Evolutionary conservation across 2,797 vertebrate genomes (phyloP).

Genomic region (Epinephelus malabaricus): DNA sequence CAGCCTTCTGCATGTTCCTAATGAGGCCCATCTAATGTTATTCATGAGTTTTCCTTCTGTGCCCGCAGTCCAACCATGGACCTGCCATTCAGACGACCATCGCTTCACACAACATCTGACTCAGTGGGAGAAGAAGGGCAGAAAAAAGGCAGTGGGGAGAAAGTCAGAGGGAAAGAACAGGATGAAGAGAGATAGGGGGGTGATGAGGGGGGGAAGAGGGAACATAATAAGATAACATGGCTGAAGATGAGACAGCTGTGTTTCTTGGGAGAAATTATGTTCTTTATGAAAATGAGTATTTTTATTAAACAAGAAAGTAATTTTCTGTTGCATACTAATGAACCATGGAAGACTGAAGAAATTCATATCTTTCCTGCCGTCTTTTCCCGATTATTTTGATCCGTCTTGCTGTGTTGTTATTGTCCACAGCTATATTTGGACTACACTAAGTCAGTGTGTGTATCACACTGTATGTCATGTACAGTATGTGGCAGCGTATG

Average conservation of each 20-base stretch:
- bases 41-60: constrained; percentile 76
- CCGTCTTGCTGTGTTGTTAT: background rate
- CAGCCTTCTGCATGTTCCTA: constrained; percentile 51
- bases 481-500: background rate
- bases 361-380: background rate
- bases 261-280: constrained; percentile 26
- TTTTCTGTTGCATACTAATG: constrained; percentile 21
- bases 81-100: constrained; percentile 58
- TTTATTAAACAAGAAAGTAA: constrained; percentile 21
- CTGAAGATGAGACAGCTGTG: constrained; percentile 39
- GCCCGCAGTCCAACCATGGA: constrained; percentile 58
- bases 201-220: background rate
- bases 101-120: constrained; percentile 60
- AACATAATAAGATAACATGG: constrained; percentile 14
- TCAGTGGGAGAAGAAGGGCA: constrained; percentile 13
- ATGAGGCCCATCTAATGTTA: constrained; percentile 78
- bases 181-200: constrained; percentile 16
- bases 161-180: background rate
- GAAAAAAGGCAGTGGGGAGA: constrained; percentile 15
- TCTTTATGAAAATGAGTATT: constrained; percentile 29
- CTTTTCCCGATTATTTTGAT: constrained; percentile 21
- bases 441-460: constrained; percentile 19
- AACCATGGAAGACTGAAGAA: background rate
- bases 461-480: background rate
- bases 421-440: constrained; percentile 47